Evolutionary conservation across 1,140 invertebrate genomes (phyloP).

Genomic region (Bombus sibiricus): DNA sequence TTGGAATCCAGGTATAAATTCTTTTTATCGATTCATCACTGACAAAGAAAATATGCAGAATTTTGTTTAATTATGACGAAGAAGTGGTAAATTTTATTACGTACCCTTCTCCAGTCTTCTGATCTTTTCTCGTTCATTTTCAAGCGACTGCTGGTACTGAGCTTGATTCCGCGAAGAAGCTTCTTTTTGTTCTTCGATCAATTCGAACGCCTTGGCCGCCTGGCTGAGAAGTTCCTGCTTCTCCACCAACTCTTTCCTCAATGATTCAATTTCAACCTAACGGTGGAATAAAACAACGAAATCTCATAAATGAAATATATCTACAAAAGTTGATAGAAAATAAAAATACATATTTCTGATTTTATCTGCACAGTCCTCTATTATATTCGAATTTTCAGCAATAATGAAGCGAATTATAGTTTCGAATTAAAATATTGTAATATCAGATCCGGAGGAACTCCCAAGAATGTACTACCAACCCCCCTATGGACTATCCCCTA

Average conservation of each 20-base stretch:
- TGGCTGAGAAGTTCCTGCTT: constrained; percentile 92
- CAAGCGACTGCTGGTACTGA: constrained; percentile 76
- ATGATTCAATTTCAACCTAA: constrained; percentile 89
- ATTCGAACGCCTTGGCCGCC: constrained; percentile 90
- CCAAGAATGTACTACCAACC: too few species aligned
- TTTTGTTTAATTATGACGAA: too few species aligned
- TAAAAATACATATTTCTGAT: neutral
- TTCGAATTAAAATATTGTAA: too few species aligned
- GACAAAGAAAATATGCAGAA: neutral
- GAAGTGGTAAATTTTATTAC: neutral
- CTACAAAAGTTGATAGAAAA: neutral
- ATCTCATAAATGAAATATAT: neutral
- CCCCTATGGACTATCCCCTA: too few species aligned
- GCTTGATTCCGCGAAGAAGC: constrained; percentile 71
- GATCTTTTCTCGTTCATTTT: constrained; percentile 75
- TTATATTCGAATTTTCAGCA: too few species aligned
- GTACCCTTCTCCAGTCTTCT: constrained; percentile 75
- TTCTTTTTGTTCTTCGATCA: constrained; percentile 86
- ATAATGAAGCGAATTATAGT: too few species aligned
- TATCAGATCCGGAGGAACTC: too few species aligned
- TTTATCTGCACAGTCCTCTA: rapidly evolving
- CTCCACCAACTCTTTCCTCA: constrained; percentile 90
- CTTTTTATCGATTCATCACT: neutral
- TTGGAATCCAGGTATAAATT: neutral
- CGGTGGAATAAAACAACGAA: constrained; percentile 48